Base-by-base conservation (phyloP, 2,888 invertebrate species). In the Tortrix viridana region DNA sequence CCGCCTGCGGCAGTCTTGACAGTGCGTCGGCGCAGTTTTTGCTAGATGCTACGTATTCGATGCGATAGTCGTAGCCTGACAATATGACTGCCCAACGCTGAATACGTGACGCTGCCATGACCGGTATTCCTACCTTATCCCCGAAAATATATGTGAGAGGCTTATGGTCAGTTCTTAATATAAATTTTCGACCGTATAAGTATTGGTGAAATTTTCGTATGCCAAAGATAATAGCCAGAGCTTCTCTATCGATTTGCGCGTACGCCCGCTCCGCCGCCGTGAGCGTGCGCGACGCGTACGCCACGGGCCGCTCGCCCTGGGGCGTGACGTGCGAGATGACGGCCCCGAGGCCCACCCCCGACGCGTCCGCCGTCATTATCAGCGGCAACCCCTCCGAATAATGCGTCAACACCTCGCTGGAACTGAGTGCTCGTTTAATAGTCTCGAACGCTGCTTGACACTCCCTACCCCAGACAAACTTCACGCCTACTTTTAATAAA, bases 21-120 rank as follows among this genome's bases (percentile, higher is more conserved):
- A 23, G 23, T 3, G 23, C 66, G n/a, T 64, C 65, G 0, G 65
- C 65, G 18, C 64, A 54, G 46, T 71, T 71, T 19, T 60, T 62
- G 1, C 5, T 6, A 4, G 67, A 62, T 0, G 55, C 1, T 0
- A 68, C 64, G 44, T 66, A 68, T 26, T 69, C 66, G 0, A 70
- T 69, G 7, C 54, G 48, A 44, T 65, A 69, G 12, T 56, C 47
- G 22, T 69, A 23, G 23, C 23, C 23, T 4, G 23, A 23, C 23
- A 23, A 23, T 23, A 23, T 23, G 23, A 23, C 23, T 2, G 23
- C 23, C 23, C 23, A 23, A 4, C 23, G 23, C 23, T 23, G 23
- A 23, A 23, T 23, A 23, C 23, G 23, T 4, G 23, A 23, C 3
- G 4, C 23, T 23, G 23, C 23, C 23, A 23, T 23, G 23, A 23